A percentile compares a stretch with the other conserved stretches of the same genome.
Evolutionary conservation across 2,888 invertebrate genomes (phyloP).

Genomic region (Smittia sp.): DNA sequence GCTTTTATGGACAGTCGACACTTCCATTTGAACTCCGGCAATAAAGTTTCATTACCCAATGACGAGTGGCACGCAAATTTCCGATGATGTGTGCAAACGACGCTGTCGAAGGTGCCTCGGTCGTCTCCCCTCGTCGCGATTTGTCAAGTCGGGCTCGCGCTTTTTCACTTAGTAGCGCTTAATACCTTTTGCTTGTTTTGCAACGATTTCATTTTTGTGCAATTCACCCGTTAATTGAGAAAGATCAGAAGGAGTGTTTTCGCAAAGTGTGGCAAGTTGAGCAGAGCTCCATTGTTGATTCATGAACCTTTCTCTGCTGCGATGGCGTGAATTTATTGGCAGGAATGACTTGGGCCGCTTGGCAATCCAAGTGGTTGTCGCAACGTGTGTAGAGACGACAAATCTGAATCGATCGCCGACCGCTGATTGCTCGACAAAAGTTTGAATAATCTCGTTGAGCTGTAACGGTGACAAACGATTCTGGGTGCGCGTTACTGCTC

Average conservation of each 20-base stretch:
- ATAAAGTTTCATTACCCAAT: not conserved
- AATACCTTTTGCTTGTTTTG: not conserved
- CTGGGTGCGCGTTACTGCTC: no score
- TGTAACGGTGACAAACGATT: no score
- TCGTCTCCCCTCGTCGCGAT: not conserved
- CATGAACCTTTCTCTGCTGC: not conserved
- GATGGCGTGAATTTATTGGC: not conserved
- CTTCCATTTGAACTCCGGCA: not conserved
- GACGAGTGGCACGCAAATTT: not conserved
- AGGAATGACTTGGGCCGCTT: not conserved
- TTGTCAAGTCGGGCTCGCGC: not conserved
- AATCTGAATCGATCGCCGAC: no score
- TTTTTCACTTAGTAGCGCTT: not conserved
- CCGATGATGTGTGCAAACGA: not conserved
- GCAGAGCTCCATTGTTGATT: not conserved
- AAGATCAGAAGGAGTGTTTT: constrained; percentile 7
- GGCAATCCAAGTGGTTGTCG: no score
- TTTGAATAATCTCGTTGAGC: no score
- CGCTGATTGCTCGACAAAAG: not conserved
- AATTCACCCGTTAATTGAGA: constrained; percentile 4
- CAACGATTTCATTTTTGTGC: not conserved
- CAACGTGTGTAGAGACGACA: no score
- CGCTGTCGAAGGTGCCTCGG: not conserved
- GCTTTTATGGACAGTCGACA: no score
- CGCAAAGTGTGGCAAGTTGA: constrained; percentile 10